A percentile compares a stretch with the other conserved stretches of the same genome.
These are phyloP conservation scores for Pseudochaenichthys georgianus DNA, from an alignment of 2,797 vertebrate species.

Conservation along the genomic window DNA sequence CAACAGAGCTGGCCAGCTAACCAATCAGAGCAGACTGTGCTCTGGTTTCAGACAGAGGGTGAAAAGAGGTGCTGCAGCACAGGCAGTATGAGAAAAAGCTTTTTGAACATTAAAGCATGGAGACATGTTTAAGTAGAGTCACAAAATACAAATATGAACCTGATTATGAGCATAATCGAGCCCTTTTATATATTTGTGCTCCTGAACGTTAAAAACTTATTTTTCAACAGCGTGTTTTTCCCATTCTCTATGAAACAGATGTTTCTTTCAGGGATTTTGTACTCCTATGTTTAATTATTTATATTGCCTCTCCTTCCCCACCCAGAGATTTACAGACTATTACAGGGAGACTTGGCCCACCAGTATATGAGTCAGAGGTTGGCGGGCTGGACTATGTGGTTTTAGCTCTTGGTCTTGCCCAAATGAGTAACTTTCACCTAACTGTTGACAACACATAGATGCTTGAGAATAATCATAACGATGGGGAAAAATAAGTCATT, in stretches of 20 bases:
- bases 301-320: conserved; percentile 46
- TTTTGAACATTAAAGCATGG: no score
- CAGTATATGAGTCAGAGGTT: conserved; percentile 61
- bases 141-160: no score
- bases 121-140: no score
- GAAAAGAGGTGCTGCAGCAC: no score
- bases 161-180: no score
- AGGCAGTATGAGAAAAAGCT: no score
- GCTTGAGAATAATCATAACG: conserved; percentile 22
- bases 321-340: conserved; percentile 57
- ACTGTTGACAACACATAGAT: conserved; percentile 23
- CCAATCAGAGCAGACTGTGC: no score
- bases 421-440: conserved; percentile 50
- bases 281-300: conserved; percentile 50
- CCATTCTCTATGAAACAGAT: neutral
- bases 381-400: conserved; percentile 52
- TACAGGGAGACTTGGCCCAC: conserved; percentile 58
- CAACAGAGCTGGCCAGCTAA: no score
- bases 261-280: conserved; percentile 14
- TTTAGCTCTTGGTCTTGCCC: conserved; percentile 32
- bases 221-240: neutral
- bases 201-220: neutral
- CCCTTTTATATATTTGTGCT: neutral
- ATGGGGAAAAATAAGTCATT: conserved; percentile 53
- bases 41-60: no score